Evolutionary conservation across 2,797 vertebrate species (phyloP), one percentile per base, ranked within the genome.

Genomic region (Myotis findleyi): DNA sequence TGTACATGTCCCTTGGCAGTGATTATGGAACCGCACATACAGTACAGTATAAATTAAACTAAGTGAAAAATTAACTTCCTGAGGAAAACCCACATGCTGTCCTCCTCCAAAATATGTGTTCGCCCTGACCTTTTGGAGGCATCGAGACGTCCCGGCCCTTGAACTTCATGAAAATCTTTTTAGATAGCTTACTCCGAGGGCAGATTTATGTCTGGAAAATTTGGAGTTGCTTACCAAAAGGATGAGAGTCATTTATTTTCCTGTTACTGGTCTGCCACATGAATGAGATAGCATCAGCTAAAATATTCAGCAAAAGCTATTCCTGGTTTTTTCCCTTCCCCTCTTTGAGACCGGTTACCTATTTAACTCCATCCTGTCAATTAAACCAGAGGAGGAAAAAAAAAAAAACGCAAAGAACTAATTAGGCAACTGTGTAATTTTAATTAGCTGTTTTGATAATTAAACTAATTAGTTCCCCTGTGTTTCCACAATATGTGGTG

Each of bases 281-380:
- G 98, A 98, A 98, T 97, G 97, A 99, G 98, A 99, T 98, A 98
- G 98, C 98, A 98, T 98, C 98, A 98, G 98, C 98, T 98, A 98
- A 99, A 98, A 99, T 98, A 99, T 99, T 99, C 98, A 98, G 98
- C 97, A 98, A 97, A 98, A 98, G 98, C 97, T 97, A 98, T 97
- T 98, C 98, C 96, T 98, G 98, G 95, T 88, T 89, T 97, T 97
- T 95, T 98, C 95, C 30, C 96, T 98, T 98, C 98, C 97, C 98
- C 98, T 99, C 99, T 99, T 97, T 98, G 98, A 98, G 98, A 98
- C 98, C 96, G 93, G 98, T 98, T 98, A 98, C 99, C 98, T 99
- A 99, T 99, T 99, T 99, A 99, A 99, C 99, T 99, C 99, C 99
- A 99, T 99, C 99, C 99, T 99, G 99, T 99, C 99, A 99, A 99